Percentiles rank a stretch among this genome's conserved stretches.
These are phyloP conservation scores for Casuarius casuarius DNA, from an alignment of 2,113 vertebrate genomes.

Conservation along the genomic window DNA sequence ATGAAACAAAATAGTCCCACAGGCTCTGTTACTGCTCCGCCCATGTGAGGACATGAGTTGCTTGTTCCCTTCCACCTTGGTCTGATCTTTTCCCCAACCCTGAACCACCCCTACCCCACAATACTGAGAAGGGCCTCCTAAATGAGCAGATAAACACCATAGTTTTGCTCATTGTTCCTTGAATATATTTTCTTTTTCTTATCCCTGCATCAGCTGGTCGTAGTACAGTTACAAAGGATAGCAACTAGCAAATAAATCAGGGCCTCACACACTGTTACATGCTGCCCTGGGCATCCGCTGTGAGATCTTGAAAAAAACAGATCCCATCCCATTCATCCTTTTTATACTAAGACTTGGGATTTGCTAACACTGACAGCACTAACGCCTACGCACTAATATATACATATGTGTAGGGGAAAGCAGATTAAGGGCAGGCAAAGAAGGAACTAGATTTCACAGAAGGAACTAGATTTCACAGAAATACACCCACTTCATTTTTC, in stretches of 20 bases:
- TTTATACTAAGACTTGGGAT: background rate
- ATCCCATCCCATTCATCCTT: background rate
- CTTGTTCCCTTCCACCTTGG: background rate
- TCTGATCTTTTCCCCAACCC: background rate
- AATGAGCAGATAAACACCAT: background rate
- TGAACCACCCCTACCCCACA: background rate
- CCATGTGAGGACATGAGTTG: background rate
- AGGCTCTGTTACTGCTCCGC: background rate
- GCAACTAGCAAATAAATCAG: background rate
- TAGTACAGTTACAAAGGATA: background rate
- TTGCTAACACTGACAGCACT: background rate
- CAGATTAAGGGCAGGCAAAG: background rate
- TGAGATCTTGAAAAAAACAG: background rate
- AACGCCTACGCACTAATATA: background rate
- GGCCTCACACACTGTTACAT: background rate
- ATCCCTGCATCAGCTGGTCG: background rate
- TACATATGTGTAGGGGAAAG: rapidly evolving
- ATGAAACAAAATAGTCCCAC: background rate
- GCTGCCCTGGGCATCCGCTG: background rate
- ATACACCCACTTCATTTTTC: background rate
- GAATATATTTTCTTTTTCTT: background rate
- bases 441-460: background rate
- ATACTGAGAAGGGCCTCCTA: background rate
- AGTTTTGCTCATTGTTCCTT: background rate
- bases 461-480: background rate